Evolutionary conservation across 37 sponge, comb jelly and placozoan species (phyloP).

Genomic region (Halichondria panicea): DNA sequence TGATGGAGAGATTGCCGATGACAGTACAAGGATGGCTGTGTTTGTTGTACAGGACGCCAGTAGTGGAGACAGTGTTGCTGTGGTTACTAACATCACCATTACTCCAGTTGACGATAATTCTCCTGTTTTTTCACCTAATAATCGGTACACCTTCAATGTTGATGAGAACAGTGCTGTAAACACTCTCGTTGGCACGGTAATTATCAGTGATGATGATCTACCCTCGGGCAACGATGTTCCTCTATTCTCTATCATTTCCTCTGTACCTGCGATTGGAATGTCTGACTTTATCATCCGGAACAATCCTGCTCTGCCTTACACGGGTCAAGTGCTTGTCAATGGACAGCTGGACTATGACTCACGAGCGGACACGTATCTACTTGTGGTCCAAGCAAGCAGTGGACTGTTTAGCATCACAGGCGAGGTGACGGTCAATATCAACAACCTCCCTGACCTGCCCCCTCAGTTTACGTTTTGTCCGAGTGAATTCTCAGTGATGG

Average conservation of each 20-base stretch:
- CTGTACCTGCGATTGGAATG: conserved; percentile 17
- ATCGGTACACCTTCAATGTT: conserved; percentile 28
- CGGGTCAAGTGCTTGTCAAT: conserved; percentile 15
- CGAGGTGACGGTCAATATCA: conserved; percentile 5
- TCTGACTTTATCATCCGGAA: conserved; percentile 38
- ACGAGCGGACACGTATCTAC: not conserved
- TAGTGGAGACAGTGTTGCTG: conserved; percentile 30
- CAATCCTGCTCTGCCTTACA: conserved; percentile 9
- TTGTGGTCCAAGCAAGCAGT: conserved; percentile 16
- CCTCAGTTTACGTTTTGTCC: conserved; percentile 19
- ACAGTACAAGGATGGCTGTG: conserved; percentile 11
- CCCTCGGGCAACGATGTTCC: conserved; percentile 22
- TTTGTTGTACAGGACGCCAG: conserved; percentile 61
- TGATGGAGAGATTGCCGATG: conserved; percentile 47
- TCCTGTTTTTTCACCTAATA: conserved; percentile 38
- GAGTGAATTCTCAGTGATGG: conserved; percentile 17
- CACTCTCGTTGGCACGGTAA: conserved; percentile 28
- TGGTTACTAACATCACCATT: conserved; percentile 8
- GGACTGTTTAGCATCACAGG: conserved; percentile 7
- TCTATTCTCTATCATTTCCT: conserved; percentile 5
- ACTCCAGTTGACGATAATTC: conserved; percentile 71
- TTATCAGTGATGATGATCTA: conserved; percentile 32
- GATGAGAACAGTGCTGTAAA: conserved; percentile 12
- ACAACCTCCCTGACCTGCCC: conserved; percentile 30
- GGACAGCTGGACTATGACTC: conserved; percentile 34